These are phyloP conservation scores for Epizoanthus ramosus DNA, from an alignment of 92 coral and sea anemone species.

Conservation along the genomic window DNA sequence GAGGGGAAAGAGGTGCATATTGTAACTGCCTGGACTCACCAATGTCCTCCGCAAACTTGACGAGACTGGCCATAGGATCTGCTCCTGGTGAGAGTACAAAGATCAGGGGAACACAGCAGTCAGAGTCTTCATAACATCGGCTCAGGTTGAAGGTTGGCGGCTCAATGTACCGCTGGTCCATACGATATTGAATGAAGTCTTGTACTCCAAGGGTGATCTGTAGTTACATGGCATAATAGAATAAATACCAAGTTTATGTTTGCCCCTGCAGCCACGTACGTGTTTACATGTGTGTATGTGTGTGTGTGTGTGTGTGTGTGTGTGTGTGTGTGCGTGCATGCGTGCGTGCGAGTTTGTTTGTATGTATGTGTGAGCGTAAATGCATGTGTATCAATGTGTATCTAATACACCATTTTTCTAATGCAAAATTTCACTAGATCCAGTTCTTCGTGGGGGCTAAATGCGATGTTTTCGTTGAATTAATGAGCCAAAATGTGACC, in stretches of 20 bases:
- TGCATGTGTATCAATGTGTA: too few species aligned
- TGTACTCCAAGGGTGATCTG: slow-evolving; percentile 95
- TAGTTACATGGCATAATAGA: not conserved
- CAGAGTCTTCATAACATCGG: slow-evolving; percentile 92
- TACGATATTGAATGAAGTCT: slow-evolving; percentile 89
- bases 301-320: not conserved
- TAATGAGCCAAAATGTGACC: too few species aligned
- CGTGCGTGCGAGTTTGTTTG: too few species aligned
- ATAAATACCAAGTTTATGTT: not conserved
- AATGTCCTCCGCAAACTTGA: slow-evolving; percentile 94
- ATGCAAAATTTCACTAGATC: too few species aligned
- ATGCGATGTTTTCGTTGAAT: too few species aligned
- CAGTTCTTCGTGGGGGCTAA: too few species aligned
- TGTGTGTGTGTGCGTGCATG: not conserved
- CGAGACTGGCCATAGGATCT: slow-evolving; percentile 97
- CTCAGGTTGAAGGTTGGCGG: slow-evolving; percentile 95
- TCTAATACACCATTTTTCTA: too few species aligned
- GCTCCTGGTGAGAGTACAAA: slow-evolving; percentile 98
- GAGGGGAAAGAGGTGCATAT: not conserved
- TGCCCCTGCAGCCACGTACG: too few species aligned
- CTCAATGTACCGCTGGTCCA: slow-evolving; percentile 86
- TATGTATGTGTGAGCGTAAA: too few species aligned
- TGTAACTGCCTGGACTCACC: slow-evolving; percentile 45
- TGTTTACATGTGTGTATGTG: not conserved
- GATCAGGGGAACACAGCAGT: slow-evolving; percentile 92